Evolutionary conservation across 2,888 invertebrate genomes (phyloP).

Genomic region (Lasioglossum oenotherae): DNA sequence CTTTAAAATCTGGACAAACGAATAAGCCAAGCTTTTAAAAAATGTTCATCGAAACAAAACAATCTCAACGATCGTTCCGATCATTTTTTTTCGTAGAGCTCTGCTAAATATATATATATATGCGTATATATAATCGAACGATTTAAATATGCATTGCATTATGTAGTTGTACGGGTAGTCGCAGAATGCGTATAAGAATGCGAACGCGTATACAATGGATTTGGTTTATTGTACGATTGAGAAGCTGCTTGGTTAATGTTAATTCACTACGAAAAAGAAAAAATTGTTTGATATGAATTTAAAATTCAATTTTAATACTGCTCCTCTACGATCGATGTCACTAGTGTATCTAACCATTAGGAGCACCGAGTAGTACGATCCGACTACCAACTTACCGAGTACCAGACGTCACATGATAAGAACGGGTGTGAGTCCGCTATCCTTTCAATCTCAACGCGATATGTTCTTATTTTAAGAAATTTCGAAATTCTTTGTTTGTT

Average conservation of each 20-base stretch:
- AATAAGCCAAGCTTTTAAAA: neutral
- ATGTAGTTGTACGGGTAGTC: neutral
- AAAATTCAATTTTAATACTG: slow-evolving; percentile 36
- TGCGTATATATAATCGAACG: neutral
- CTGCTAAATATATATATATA: neutral
- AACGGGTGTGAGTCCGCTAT: slow-evolving; percentile 75
- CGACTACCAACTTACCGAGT: neutral
- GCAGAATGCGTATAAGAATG: neutral
- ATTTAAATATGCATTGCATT: neutral
- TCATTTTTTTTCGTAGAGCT: neutral
- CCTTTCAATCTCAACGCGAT: slow-evolving; percentile 30
- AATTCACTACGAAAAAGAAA: neutral
- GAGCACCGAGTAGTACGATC: neutral
- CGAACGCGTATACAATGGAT: neutral
- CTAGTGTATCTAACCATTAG: slow-evolving; percentile 39
- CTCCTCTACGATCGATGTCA: slow-evolving; percentile 34
- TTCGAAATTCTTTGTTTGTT: neutral
- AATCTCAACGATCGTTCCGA: neutral
- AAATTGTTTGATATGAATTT: slow-evolving; percentile 10
- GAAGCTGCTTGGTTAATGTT: neutral
- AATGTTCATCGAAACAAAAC: neutral
- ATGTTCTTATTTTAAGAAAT: slow-evolving; percentile 38
- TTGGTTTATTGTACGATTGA: neutral
- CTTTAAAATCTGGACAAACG: neutral
- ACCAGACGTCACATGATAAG: slow-evolving; percentile 79